phyloP scores from a whole-genome alignment of 2,888 invertebrate species.

The Drosophila paucipuncta region DNA sequence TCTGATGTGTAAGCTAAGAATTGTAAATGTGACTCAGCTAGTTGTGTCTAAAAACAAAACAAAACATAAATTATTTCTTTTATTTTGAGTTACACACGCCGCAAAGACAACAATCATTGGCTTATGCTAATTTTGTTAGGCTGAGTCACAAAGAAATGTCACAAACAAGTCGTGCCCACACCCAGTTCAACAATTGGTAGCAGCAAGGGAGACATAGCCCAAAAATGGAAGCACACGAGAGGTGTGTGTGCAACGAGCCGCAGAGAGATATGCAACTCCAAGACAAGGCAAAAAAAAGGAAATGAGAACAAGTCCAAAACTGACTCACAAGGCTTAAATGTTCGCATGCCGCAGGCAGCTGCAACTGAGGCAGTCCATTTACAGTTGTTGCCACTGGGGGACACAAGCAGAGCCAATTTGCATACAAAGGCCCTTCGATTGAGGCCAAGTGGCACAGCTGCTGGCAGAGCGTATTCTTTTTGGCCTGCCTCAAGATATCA shows the following conservation, averaged over 20 bases:
- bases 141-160: conserved; percentile 51
- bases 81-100: not conserved
- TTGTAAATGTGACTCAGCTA: not conserved
- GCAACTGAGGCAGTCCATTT: conserved; percentile 46
- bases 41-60: not conserved
- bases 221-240: conserved; percentile 40
- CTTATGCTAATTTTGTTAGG: conserved; percentile 62
- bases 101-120: conserved; percentile 58
- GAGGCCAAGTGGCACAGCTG: conserved; percentile 62
- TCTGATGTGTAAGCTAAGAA: not conserved
- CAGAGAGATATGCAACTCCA: conserved; percentile 24
- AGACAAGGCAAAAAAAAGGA: conserved; percentile 34
- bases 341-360: conserved; percentile 26
- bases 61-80: conserved; percentile 12
- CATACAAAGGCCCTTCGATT: conserved; percentile 76
- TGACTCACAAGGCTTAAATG: conserved; percentile 43
- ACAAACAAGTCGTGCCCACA: conserved; percentile 17
- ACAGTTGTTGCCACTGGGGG: conserved; percentile 5
- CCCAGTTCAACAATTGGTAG: conserved; percentile 50
- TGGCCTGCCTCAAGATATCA: conserved; percentile 17
- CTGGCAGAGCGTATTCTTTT: conserved; percentile 32
- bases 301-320: conserved; percentile 37
- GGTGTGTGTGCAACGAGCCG: conserved; percentile 20
- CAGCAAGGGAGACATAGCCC: conserved; percentile 15
- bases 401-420: conserved; percentile 63